phyloP scores from a whole-genome alignment of 2,888 invertebrate species.

The Tiphia femorata region DNA sequence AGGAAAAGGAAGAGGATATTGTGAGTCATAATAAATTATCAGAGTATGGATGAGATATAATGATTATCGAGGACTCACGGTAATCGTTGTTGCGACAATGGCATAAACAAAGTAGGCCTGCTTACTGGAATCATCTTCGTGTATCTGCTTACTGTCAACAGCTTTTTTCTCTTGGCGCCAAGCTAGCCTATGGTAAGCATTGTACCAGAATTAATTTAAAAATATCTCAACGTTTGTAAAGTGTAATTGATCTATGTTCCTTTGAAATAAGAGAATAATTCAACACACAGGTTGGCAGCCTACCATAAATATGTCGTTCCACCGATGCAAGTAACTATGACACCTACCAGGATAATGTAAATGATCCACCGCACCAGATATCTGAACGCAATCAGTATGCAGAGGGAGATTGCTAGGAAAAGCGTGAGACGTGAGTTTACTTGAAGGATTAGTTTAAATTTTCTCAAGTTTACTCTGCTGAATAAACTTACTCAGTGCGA shows the following conservation, averaged over 20 bases:
- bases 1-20: background rate
- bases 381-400: slow-evolving; percentile 72
- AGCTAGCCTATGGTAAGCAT: slow-evolving; percentile 59
- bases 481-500: slow-evolving; percentile 73
- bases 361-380: slow-evolving; percentile 74
- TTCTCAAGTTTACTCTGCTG: background rate
- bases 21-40: too few species aligned
- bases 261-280: background rate
- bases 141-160: slow-evolving; percentile 40
- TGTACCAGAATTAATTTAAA: background rate
- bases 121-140: slow-evolving; percentile 57
- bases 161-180: slow-evolving; percentile 66
- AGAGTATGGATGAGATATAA: background rate
- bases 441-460: background rate
- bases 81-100: slow-evolving; percentile 73
- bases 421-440: slow-evolving; percentile 24
- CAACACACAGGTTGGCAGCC: slow-evolving; percentile 38
- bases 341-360: slow-evolving; percentile 74
- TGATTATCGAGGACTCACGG: slow-evolving; percentile 58
- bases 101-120: slow-evolving; percentile 72
- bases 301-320: slow-evolving; percentile 76
- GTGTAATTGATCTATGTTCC: too few species aligned
- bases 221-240: too few species aligned
- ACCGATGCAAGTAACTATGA: slow-evolving; percentile 70
- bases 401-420: slow-evolving; percentile 71